Evolutionary conservation across 2,888 invertebrate species (phyloP).

Genomic region (Timandra comae): DNA sequence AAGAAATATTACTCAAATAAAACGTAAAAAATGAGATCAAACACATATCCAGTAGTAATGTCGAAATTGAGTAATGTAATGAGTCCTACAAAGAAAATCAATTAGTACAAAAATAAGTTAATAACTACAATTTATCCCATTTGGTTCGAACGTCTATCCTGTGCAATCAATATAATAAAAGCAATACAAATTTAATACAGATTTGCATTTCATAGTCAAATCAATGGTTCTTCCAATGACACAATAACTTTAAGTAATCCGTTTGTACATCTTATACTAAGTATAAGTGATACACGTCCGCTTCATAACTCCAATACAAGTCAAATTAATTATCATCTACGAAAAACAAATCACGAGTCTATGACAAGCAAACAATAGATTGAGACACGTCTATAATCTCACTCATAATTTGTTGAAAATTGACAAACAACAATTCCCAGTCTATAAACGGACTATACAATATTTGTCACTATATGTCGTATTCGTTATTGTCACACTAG

Average conservation of each 20-base stretch:
- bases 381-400: slow-evolving; percentile 29
- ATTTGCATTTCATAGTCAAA: too few relatives aligned
- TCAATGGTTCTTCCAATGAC: too few relatives aligned
- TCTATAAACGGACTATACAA: slow-evolving; percentile 22
- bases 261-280: too few relatives aligned
- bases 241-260: too few relatives aligned
- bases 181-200: too few relatives aligned
- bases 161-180: too few relatives aligned
- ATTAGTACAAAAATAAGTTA: slow-evolving; percentile 33
- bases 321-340: slow-evolving; percentile 20
- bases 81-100: slow-evolving; percentile 39
- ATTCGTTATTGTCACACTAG: slow-evolving; percentile 46
- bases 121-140: background rate
- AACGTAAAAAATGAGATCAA: slow-evolving; percentile 69
- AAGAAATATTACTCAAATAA: slow-evolving; percentile 38
- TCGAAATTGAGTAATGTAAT: slow-evolving; percentile 39
- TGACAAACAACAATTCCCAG: slow-evolving; percentile 33
- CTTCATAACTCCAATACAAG: slow-evolving; percentile 31
- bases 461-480: slow-evolving; percentile 24
- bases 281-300: slow-evolving; percentile 15
- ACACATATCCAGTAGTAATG: slow-evolving; percentile 52
- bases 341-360: slow-evolving; percentile 24
- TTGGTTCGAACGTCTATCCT: too few relatives aligned
- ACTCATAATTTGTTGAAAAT: slow-evolving; percentile 31
- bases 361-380: slow-evolving; percentile 21